Evolutionary conservation across 2,113 vertebrate genomes (phyloP), one percentile per base, ranked within the genome.

Genomic region (Zootoca vivipara): DNA sequence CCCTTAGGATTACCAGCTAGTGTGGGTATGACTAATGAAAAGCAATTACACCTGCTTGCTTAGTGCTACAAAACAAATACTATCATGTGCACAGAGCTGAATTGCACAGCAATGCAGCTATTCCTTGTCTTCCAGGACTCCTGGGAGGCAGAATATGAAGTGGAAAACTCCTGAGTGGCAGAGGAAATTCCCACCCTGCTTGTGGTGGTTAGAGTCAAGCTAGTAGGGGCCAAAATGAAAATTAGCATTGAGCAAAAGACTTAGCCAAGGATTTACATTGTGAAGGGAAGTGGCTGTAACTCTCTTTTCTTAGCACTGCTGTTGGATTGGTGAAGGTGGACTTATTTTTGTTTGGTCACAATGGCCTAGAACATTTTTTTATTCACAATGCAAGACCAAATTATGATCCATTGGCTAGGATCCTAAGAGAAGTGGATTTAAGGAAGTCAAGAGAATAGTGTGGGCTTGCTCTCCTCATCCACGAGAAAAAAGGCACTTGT

Each of bases 161-260:
- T n/a, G 33, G 78, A 80, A 4, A 35, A 69, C 24, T 74, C 74
- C 72, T 73, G 74, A 83, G 35, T 70, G 89, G 33, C 18, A 40
- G 42, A 46, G 46, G 80, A 65, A 88, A 78, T 77, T 78, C 5
- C 33, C 82, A 3, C 0, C 8, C 69, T 64, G 62, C 2, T 73
- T 81, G 85, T n/a, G 18, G n/a, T 3, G 0, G 1, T 16, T 0
- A 8, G 0, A 18, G 62, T 28, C 0, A 70, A 88, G 38, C 30
- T 30, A 38, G 64, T 46, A 75, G 0, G 1, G 73, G 78, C 4
- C 85, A 62, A n/a, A 78, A 69, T 35, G 0, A 0, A 26, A 40
- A 3, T 0, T 69, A 89, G 30, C 8, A 73, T 1, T 0, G 0
- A 5, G 15, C 4, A 13, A 79, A 78, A 18, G 2, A 3, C 0